Base-by-base conservation (phyloP, 2,888 invertebrate species). In the Encarsia formosa region DNA sequence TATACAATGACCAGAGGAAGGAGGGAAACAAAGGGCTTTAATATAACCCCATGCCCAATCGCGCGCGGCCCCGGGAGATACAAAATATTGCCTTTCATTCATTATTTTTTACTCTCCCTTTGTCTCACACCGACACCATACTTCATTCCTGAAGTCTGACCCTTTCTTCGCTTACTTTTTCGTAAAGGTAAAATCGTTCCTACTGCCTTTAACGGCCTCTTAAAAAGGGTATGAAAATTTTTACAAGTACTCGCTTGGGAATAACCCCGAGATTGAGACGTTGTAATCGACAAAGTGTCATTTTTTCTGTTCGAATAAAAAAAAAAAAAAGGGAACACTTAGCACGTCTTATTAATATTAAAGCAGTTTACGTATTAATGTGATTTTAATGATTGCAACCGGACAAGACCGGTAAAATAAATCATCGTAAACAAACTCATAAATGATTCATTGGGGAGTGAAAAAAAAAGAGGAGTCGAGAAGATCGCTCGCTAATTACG, bases 71-170 rank as follows among this genome's bases (percentile, higher is more conserved):
- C 39, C 63, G 65, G 61, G 68, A 64, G 63, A 64, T 67, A 65
- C 72, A 71, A 72, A 74, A 73, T 75, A 76, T 72, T 73, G 75
- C 75, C 77, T 78, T 78, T 79, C 79, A 79, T 80, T 80, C 79
- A 78, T 79, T 78, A 78, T 78, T 79, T 78, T n/a, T n/a, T n/a
- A n/a, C n/a, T n/a, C n/a, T 78, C 77, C 78, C 79, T 79, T 66
- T 76, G 77, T 46, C n/a, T 52, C 26, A 35, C 47, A 22, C 40
- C 45, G 40, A 5, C 35, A 29, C n/a, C n/a, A n/a, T n/a, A n/a
- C n/a, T n/a, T n/a, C n/a, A n/a, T n/a, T n/a, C n/a, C n/a, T n/a
- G n/a, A n/a, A n/a, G n/a, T n/a, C n/a, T n/a, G n/a, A n/a, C n/a
- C n/a, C n/a, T n/a, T n/a, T n/a, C n/a, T n/a, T n/a, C n/a, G n/a